Evolutionary conservation across 1,140 invertebrate species (phyloP), one percentile per base, ranked within the genome.

Genomic region (Drosophila tsacasi): DNA sequence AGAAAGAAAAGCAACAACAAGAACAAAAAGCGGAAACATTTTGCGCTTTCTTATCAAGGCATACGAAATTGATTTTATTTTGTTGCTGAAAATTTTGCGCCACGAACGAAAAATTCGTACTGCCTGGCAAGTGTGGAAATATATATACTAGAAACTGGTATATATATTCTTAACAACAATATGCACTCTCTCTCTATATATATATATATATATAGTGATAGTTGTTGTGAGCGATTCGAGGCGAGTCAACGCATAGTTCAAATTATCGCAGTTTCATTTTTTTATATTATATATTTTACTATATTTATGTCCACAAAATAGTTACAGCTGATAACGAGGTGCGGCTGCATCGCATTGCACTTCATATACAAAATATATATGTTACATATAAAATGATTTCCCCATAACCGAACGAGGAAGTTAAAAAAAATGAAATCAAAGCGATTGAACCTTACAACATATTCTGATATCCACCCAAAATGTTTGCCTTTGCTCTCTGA

Each of bases 1-100:
- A 69, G n/a, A 27, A 12, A 27, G 9, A 50, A 9, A 32, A 32
- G n/a, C 19, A 66, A 62, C 46, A 71, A 61, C 76, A 81, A 79
- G 62, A 83, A 82, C 69, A 81, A 83, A 90, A 89, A 89, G 85
- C 84, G 84, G 84, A 89, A 89, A 89, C 72, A 81, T 85, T 89
- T 89, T 79, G 69, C 75, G 57, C 55, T 72, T 78, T 87, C 85
- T 89, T 89, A 89, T 89, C 84, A 74, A 85, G 85, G 67, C 83
- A 79, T 75, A 87, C 76, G 86, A 90, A 90, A 89, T 85, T 81
- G 84, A 87, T 87, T 84, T 90, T 69, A 76, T 73, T 90, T 72
- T 71, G 67, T 85, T 89, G 72, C 72, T 87, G 57, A 86, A 87
- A 85, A 73, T 61, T 83, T 83, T 83, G 76, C 67, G 62, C 67